phyloP scores from a whole-genome alignment of 1,140 invertebrate species.

The Pemphigus obesinymphae region DNA sequence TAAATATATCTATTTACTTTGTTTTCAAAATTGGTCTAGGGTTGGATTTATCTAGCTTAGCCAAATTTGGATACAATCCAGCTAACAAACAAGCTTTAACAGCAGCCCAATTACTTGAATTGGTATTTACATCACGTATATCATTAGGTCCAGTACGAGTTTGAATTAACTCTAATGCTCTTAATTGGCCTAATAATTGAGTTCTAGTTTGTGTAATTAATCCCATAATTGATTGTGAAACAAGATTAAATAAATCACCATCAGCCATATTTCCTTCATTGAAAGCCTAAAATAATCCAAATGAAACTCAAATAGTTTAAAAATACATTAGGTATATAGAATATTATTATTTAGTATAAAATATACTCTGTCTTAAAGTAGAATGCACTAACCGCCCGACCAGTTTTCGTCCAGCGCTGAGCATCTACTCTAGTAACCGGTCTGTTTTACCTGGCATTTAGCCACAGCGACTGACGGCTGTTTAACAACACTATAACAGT shows the following conservation, averaged over 20 bases:
- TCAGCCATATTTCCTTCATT: constrained; percentile 27
- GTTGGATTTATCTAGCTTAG: constrained; percentile 61
- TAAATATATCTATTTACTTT: constrained; percentile 53
- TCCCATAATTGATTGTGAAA: constrained; percentile 80
- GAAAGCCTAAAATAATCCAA: background rate
- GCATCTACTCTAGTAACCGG: too few species aligned
- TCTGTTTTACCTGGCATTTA: too few species aligned
- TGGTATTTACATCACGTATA: constrained; percentile 72
- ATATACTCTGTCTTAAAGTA: too few species aligned
- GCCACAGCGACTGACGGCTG: too few species aligned
- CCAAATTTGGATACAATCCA: constrained; percentile 83
- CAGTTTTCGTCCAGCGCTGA: too few species aligned
- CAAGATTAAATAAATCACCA: constrained; percentile 56
- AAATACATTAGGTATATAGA: too few species aligned
- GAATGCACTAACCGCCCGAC: too few species aligned
- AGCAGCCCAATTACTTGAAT: constrained; percentile 85
- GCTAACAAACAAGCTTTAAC: constrained; percentile 84
- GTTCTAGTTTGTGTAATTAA: constrained; percentile 73
- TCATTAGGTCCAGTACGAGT: constrained; percentile 56
- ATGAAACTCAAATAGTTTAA: too few species aligned
- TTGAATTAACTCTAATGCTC: constrained; percentile 73
- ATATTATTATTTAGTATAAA: too few species aligned
- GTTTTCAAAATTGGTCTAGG: constrained; percentile 54
- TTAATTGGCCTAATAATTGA: constrained; percentile 77
- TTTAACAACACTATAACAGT: too few species aligned